Base-by-base conservation (phyloP, 1,140 invertebrate species). In the Hypsibius dujardini region DNA sequence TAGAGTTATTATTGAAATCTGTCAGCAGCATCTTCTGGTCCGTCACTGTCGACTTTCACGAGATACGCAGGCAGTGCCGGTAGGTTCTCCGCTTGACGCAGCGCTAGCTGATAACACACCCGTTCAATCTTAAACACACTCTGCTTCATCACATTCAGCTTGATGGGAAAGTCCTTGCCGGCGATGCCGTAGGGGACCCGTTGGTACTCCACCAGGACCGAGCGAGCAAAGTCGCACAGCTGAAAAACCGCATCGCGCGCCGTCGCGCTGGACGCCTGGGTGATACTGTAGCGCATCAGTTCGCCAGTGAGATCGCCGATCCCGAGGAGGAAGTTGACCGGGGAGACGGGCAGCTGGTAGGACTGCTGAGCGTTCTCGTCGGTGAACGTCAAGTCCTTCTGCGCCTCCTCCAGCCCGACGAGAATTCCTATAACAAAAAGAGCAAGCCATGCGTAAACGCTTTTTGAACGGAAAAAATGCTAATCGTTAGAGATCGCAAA, bases 271-370 rank as follows among this genome's bases (percentile, higher is more conserved):
- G 62, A 7, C 3, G 62, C 62, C 12, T 67, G 62, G 42, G 62
- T 91, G 2, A 94, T 90, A 72, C 89, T 90, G 74, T 86, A 85
- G 71, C 90, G 83, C 90, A 94, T 93, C 45, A 93, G 77, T 78
- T 95, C 90, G 0, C 90, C 91, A 1, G 90, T 92, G 7, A 92
- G 81, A 81, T 95, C 91, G 2, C 87, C 86, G 59, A 94, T 79
- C 1, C 90, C 91, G n/a, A 93, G 78, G 74, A 93, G 84, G 75
- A 86, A 90, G 74, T 90, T 88, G 56, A 77, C 78, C 0, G 85
- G 84, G 14, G 84, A 81, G 47, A 90, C 76, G 28, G 79, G 73
- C 28, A 80, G 76, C 74, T n/a, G n/a, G n/a, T n/a, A n/a, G n/a
- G n/a, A n/a, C n/a, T n/a, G n/a, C n/a, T n/a, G 62, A 67, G 45